Evolutionary conservation across 2,797 vertebrate genomes (phyloP).

Genomic region (Pogoniulus pusillus): DNA sequence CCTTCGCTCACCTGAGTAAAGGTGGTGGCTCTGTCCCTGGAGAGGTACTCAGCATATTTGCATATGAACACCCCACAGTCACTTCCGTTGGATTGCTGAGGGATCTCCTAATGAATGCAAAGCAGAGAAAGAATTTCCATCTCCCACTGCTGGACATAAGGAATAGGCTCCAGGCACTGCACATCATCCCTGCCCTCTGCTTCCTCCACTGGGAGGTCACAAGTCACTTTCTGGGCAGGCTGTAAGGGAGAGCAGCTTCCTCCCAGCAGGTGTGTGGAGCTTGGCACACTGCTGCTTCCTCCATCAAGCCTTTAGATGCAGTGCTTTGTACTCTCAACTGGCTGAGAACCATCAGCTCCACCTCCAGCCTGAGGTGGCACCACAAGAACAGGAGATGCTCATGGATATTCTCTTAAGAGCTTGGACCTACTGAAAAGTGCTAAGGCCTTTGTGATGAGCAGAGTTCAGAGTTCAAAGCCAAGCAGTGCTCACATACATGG

Average conservation of each 20-base stretch:
- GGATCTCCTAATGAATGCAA: conserved; percentile 85
- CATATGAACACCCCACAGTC: conserved; percentile 95
- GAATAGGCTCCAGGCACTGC: not conserved
- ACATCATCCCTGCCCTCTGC: not conserved
- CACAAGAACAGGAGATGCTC: not conserved
- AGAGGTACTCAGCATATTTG: conserved; percentile 91
- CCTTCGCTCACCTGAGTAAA: not conserved
- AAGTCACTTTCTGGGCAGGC: not conserved
- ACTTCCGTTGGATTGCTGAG: conserved; percentile 90
- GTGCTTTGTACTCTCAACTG: not conserved
- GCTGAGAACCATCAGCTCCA: not conserved
- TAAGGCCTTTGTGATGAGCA: not conserved
- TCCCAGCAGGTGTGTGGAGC: not conserved
- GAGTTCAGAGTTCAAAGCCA: not conserved
- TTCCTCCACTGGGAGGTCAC: not conserved
- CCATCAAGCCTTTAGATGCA: not conserved
- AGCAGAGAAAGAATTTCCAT: not conserved
- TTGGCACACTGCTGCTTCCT: not conserved
- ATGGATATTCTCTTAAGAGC: not conserved
- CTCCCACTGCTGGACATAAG: not conserved
- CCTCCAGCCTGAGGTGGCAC: not conserved
- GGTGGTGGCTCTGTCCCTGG: conserved; percentile 70
- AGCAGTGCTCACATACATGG: not conserved
- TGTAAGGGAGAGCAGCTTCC: not conserved
- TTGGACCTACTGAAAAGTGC: not conserved